Base-by-base conservation (phyloP, 2,797 vertebrate species). In the Rhadinocentrus ornatus region DNA sequence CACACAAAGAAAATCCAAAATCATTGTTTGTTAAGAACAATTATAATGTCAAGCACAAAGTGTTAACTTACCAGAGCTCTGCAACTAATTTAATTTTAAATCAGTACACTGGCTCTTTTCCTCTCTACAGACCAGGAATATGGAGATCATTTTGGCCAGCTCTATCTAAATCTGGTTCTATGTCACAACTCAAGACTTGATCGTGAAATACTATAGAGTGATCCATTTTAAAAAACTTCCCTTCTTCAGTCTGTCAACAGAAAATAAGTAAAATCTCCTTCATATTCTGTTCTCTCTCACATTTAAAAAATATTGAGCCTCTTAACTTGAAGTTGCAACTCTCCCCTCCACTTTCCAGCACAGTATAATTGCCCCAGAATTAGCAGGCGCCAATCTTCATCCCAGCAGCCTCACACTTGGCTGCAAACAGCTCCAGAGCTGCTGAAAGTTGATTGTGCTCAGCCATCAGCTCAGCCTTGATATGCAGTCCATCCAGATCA, bases 1-100 rank as follows among this genome's bases (percentile, higher is more conserved):
- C 26, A n/a, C 31, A 68, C 44, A 50, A 37, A 68, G 22, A 13
- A 32, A 67, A 52, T 24, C 20, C 31, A 37, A 22, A 32, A 66
- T 31, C 31, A 56, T 29, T 26, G n/a, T 10, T 11, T 10, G 24
- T 44, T 32, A 22, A 54, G 57, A 61, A 29, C 39, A 67, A 37
- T 18, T 20, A 27, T 59, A 44, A 18, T 18, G 24, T 27, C 0
- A 46, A 15, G 15, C 65, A 46, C 34, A 16, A 24, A 11, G 16
- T n/a, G 27, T n/a, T 8, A 60, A 37, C 12, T 13, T n/a, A 39
- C 18, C 7, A 15, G 5, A n/a, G 1, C 34, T 22, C 34, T 58
- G 10, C 32, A 37, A 58, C 35, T 35, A 16, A 37, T 1, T 27
- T 44, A 0, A n/a, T 29, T 8, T 48, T 22, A 2, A 48, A 2